Percentiles rank a stretch among this genome's conserved stretches.
Conservation (phyloP, 1,140 invertebrate species). For the Muscidifurax raptorellus region DNA sequence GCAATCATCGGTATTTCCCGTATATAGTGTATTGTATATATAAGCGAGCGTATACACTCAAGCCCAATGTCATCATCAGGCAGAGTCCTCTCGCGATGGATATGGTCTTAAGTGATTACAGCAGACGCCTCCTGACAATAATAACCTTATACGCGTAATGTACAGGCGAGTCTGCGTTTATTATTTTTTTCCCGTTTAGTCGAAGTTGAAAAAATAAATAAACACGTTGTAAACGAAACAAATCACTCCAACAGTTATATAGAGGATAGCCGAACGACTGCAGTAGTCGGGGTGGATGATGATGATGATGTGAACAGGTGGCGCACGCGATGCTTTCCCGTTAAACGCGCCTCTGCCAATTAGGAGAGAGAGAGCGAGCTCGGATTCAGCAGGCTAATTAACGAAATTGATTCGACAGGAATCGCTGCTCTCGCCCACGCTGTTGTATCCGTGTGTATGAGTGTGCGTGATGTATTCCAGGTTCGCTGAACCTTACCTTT, state of each 20-base stretch:
- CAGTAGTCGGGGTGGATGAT: background rate
- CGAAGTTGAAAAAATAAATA: background rate
- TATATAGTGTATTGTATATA: background rate
- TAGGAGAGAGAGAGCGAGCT: constrained; percentile 61
- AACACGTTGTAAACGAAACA: background rate
- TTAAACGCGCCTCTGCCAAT: constrained; percentile 67
- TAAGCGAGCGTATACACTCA: background rate
- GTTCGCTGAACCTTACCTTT: background rate
- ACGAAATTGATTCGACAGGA: constrained; percentile 69
- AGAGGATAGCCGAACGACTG: background rate
- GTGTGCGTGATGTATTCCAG: background rate
- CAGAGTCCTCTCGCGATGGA: background rate
- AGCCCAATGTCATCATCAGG: constrained; percentile 25
- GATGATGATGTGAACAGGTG: background rate
- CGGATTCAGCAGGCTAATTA: constrained; percentile 72
- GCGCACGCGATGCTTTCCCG: constrained; percentile 49
- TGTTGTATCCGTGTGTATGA: background rate
- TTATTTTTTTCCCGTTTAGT: no score
- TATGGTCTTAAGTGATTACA: constrained; percentile 39
- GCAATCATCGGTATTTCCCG: constrained; percentile 3
- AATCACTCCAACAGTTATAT: background rate
- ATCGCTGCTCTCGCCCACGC: background rate
- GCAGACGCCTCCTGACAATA: background rate
- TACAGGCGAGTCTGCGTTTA: background rate
- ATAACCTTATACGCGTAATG: background rate